Evolutionary conservation across 2,797 vertebrate genomes (phyloP), one percentile per base, ranked within the genome.

Genomic region (Melopsittacus undulatus): DNA sequence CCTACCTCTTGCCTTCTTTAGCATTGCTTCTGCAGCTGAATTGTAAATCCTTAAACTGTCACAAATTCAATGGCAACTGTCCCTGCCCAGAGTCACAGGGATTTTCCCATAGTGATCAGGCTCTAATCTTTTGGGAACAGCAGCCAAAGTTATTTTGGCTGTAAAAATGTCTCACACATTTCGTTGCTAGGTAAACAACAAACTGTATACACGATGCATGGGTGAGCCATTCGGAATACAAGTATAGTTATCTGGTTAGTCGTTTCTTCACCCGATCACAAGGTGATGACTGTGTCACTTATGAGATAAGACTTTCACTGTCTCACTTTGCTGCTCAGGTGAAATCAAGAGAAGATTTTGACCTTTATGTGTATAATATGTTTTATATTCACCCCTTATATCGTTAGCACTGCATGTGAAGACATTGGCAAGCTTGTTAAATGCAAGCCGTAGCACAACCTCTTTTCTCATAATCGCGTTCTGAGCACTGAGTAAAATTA

Each of bases 141-240:
- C 46, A 92, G 80, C 76, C 79, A 20, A 91, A 54, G 89, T 72
- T 96, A 92, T 96, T 95, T 93, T 54, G 76, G 94, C 92, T 27
- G 38, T 5, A 46, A 68, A 12, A 12, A 46, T 5, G 82, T 29
- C 78, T 54, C 40, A 66, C 82, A n/a, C 1, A 40, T 45, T 83
- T 54, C 5, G 66, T 95, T 96, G 95, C 95, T 95, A 91, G 27
- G 95, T 78, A 79, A 96, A 95, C 83, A 94, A 19, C 34, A 20
- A 72, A 63, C 69, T 82, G 85, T 90, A 49, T 78, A 67, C 64
- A 11, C 1, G 38, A 29, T 46, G 43, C 82, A 8, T 9, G 78
- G 70, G 66, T 61, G 89, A 96, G 91, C 92, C 73, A 9, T 13
- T 38, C 78, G 3, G 63, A 56, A 54, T 10, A 56, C 83, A 54